Conservation (phyloP, 2,888 invertebrate genomes). For the Ceramica pisi region DNA sequence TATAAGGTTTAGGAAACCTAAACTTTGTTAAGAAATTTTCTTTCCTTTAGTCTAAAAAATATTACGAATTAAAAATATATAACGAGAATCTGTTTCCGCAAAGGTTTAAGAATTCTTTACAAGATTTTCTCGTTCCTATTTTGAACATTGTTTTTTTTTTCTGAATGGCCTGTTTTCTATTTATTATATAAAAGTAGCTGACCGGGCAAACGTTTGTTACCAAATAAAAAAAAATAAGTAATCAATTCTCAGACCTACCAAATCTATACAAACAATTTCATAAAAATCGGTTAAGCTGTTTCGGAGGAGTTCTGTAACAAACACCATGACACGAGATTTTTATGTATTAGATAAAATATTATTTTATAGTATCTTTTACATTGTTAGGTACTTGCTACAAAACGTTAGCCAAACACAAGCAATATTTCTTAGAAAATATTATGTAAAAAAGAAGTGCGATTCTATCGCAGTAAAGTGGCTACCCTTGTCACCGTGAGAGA, state of each 20-base stretch:
- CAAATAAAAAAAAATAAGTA: too few relatives aligned
- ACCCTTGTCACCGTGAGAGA: constrained; percentile 75
- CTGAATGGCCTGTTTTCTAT: background rate
- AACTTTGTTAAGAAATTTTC: background rate
- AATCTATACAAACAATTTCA: too few relatives aligned
- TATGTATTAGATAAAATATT: too few relatives aligned
- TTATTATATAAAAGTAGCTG: too few relatives aligned
- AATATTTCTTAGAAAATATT: constrained; percentile 44
- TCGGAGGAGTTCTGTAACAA: too few relatives aligned
- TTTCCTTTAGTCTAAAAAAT: background rate
- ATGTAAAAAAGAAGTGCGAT: constrained; percentile 52
- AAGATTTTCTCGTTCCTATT: constrained; percentile 4
- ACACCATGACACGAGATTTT: too few relatives aligned
- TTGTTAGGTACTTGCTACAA: background rate
- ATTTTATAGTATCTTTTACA: background rate
- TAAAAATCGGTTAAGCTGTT: too few relatives aligned
- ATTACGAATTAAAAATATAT: background rate
- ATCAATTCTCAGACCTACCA: too few relatives aligned
- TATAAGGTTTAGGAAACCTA: constrained; percentile 9
- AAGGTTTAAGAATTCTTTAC: constrained; percentile 1
- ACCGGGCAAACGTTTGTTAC: too few relatives aligned
- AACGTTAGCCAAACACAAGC: constrained; percentile 8
- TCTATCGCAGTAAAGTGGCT: constrained; percentile 62
- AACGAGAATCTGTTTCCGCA: background rate
- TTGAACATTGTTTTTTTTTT: background rate